Base-by-base conservation (phyloP, 2,888 invertebrate genomes). In the Mantis religiosa region DNA sequence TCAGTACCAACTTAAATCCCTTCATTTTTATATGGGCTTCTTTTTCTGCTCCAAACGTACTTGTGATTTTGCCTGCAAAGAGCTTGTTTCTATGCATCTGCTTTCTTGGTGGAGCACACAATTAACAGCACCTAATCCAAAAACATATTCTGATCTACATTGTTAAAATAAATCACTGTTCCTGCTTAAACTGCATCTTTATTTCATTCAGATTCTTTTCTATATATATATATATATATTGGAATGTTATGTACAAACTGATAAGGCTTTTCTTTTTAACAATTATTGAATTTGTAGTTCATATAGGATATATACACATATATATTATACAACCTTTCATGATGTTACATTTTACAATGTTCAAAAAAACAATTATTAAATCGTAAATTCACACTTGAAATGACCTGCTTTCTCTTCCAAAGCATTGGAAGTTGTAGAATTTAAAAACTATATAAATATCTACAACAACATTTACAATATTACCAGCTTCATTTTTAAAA, bases 381-480 rank as follows among this genome's bases (percentile, higher is more conserved):
- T 71, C 0, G 20, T 20, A 71, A 71, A 71, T 20, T 71, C 54
- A 71, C 20, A 71, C 20, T 71, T 71, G 54, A 54, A 54, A 54
- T 54, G 54, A 71, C 3, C 54, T 71, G 15, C 14, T 20, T 71
- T 71, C 54, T 71, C 25, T 25, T 71, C 54, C 54, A 20, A 41
- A 41, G 2, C 41, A 71, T 71, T 81, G 86, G 86, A 81, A 86
- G 86, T 30, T 81, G 54, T 28, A 81, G 28, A 81, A 86, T 86
- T 28, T 28, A 86, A 28, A 71, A 71, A 81, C 25, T 28, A 86
- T 47, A 28, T 28, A 86, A 54, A 71, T 86, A 86, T 86, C 86
- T 86, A 86, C 86, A 86, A 86, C 86, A 86, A 71, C 86, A 86
- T 86, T 86, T 86, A 86, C 86, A 86, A 86, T 20, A 86, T 71